Conservation (phyloP, 2,888 invertebrate species). For the Andrena minutula region DNA sequence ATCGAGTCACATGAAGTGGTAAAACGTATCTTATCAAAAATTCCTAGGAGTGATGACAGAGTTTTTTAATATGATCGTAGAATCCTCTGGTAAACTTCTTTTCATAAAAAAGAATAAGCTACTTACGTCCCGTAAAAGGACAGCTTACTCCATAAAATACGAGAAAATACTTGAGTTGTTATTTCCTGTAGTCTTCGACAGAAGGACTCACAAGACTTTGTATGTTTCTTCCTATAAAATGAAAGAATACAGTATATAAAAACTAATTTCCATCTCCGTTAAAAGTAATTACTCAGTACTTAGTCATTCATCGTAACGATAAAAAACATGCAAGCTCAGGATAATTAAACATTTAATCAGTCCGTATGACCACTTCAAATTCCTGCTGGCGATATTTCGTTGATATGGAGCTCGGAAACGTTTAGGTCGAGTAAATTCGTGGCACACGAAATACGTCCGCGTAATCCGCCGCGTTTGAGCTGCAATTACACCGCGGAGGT, state of each 20-base stretch:
- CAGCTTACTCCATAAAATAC: no score
- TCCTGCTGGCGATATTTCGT: not conserved
- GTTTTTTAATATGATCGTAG: no score
- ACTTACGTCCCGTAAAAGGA: no score
- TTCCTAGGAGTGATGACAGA: no score
- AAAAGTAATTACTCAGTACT: not conserved
- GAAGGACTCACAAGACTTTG: no score
- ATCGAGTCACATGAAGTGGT: not conserved
- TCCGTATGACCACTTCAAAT: not conserved
- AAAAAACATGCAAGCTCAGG: not conserved
- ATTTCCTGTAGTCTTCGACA: no score
- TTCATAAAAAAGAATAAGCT: no score
- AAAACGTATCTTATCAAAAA: no score
- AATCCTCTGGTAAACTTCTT: no score
- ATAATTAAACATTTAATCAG: not conserved
- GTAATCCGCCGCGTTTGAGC: constrained; percentile 44
- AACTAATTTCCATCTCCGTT: not conserved
- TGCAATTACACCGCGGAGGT: constrained; percentile 39
- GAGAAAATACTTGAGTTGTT: no score
- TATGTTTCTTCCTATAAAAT: no score
- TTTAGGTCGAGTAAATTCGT: constrained; percentile 37
- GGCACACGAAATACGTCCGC: constrained; percentile 19
- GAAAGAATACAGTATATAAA: no score
- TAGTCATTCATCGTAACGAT: not conserved
- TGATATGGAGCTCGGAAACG: not conserved